Evolutionary conservation across 2,888 invertebrate species (phyloP).

Genomic region (Pterobdella sp.): DNA sequence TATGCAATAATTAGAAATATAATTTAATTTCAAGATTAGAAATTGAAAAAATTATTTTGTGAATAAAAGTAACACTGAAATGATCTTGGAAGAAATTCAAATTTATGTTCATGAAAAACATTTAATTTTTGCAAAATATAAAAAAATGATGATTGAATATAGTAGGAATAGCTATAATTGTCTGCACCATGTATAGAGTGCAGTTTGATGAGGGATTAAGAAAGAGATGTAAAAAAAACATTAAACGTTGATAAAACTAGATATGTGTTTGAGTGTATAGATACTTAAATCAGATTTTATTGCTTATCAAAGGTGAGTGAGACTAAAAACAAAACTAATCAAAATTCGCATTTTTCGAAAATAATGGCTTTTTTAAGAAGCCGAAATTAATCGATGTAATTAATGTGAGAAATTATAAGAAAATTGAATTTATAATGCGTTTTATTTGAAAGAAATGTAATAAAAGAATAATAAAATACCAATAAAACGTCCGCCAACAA

Average conservation of each 20-base stretch:
- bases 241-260: background rate
- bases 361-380: background rate
- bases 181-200: background rate
- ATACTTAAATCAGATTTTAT: conserved; percentile 7
- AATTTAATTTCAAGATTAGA: no score
- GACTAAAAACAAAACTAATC: conserved; percentile 11
- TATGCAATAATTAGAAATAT: no score
- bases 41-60: background rate
- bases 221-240: background rate
- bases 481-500: conserved; percentile 28
- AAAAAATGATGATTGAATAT: no score
- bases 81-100: no score
- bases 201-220: conserved; percentile 8
- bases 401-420: background rate
- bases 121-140: no score
- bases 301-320: background rate
- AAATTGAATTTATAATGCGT: conserved; percentile 9
- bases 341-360: conserved; percentile 4
- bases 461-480: conserved; percentile 29
- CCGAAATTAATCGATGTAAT: background rate
- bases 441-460: background rate
- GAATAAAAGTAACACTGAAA: no score
- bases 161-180: background rate
- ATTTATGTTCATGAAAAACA: no score
- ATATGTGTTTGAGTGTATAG: background rate